Conservation (phyloP, 30 jellyfish, hydroid and myxozoan species). For the Cassiopea xamachana region DNA sequence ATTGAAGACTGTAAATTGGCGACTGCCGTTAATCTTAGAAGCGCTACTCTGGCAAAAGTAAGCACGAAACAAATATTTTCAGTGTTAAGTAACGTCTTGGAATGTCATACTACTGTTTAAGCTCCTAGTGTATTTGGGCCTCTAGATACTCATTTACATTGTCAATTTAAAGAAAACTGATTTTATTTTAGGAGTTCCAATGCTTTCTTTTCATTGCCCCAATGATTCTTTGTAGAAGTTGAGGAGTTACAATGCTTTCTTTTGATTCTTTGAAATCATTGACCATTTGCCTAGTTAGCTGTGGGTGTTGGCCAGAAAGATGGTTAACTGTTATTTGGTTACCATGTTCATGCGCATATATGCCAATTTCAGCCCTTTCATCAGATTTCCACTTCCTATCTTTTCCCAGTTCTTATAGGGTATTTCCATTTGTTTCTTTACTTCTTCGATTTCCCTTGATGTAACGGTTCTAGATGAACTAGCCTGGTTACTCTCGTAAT, state of each 20-base stretch:
- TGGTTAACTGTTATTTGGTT: neutral
- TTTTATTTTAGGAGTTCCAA: neutral
- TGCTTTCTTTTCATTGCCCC: neutral
- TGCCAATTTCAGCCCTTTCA: neutral
- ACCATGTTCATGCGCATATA: neutral
- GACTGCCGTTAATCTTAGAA: too few relatives aligned
- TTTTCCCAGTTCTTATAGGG: neutral
- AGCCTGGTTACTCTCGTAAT: conserved; percentile 2
- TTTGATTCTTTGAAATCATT: neutral
- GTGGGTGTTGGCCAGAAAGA: neutral
- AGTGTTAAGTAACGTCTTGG: too few relatives aligned
- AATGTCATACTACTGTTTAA: too few relatives aligned
- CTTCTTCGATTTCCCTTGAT: conserved; percentile 5
- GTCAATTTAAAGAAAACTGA: neutral
- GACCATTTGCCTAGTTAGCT: neutral
- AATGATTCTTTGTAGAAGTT: neutral
- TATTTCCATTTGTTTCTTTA: neutral
- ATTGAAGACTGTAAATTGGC: too few relatives aligned
- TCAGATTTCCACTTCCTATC: neutral
- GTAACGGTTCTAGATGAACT: neutral
- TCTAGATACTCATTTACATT: too few relatives aligned
- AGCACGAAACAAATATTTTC: too few relatives aligned
- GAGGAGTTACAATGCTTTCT: neutral
- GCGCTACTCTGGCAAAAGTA: too few relatives aligned
- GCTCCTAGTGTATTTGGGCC: too few relatives aligned